phyloP scores from a whole-genome alignment of 2,113 vertebrate genomes.

The Mionectes macconnelli region DNA sequence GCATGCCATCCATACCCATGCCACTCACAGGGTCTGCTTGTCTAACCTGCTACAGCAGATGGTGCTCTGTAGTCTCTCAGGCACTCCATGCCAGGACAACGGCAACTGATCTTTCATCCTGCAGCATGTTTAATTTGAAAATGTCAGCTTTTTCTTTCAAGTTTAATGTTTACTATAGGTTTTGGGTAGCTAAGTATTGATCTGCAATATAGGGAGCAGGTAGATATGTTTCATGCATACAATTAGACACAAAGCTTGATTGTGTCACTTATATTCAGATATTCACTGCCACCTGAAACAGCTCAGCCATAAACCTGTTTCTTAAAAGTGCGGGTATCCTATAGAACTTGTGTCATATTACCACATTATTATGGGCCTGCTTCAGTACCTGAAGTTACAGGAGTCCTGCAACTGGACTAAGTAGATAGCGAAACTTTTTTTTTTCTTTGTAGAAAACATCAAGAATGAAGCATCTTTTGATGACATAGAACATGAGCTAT shows the following conservation, averaged over 20 bases:
- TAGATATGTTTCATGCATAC: not conserved
- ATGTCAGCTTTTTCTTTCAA: not conserved
- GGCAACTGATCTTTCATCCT: not conserved
- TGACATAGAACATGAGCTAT: not conserved
- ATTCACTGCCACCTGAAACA: not conserved
- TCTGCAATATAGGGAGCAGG: not conserved
- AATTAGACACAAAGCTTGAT: not conserved
- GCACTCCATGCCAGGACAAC: not conserved
- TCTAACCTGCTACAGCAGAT: not conserved
- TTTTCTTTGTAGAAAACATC: not conserved
- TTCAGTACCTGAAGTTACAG: not conserved
- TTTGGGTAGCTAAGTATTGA: not conserved
- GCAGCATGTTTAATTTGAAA: not conserved
- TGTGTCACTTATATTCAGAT: not conserved
- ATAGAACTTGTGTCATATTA: not conserved
- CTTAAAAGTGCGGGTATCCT: not conserved
- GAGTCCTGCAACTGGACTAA: not conserved
- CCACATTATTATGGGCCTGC: not conserved
- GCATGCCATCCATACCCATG: not conserved
- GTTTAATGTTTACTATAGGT: not conserved
- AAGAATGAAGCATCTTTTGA: not conserved
- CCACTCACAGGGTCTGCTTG: rapidly evolving
- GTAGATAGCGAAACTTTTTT: not conserved
- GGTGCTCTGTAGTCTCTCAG: not conserved
- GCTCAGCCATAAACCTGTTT: not conserved